These are phyloP conservation scores for Mus spicilegus DNA, from an alignment of 2,113 vertebrate genomes.

Conservation along the genomic window DNA sequence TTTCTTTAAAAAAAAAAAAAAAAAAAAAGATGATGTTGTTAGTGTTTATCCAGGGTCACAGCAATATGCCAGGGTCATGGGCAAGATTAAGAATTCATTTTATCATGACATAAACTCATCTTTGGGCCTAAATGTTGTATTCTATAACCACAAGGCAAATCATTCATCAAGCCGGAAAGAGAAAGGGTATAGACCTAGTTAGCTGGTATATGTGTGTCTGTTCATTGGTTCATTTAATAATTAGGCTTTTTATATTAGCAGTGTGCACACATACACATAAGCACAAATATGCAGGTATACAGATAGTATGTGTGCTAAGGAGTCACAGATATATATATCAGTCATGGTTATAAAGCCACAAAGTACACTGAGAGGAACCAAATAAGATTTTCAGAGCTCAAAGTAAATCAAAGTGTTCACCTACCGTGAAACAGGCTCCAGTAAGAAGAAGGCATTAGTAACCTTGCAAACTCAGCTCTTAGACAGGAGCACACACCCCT, in stretches of 20 bases:
- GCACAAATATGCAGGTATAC: background rate
- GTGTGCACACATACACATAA: background rate
- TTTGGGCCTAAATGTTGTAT: background rate
- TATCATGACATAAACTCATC: background rate
- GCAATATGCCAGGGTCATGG: background rate
- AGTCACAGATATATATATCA: background rate
- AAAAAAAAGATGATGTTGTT: slow-evolving; percentile 33
- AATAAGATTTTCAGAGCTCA: background rate
- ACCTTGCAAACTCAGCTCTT: background rate
- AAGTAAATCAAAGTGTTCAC: background rate
- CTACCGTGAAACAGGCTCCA: background rate
- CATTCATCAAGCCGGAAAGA: background rate
- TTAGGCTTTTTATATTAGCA: background rate
- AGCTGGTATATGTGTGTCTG: background rate
- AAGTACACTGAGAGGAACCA: background rate
- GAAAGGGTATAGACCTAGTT: background rate
- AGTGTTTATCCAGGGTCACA: slow-evolving; percentile 4
- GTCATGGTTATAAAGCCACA: background rate
- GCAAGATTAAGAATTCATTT: background rate
- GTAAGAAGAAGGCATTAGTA: background rate
- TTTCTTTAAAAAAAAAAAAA: slow-evolving; percentile 64
- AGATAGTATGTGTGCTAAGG: background rate
- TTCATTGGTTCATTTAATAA: slow-evolving; percentile 23
- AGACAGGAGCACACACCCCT: background rate
- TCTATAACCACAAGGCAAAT: slow-evolving; percentile 20